Base-by-base conservation (phyloP, 2,888 invertebrate species). In the Timema cristinae region DNA sequence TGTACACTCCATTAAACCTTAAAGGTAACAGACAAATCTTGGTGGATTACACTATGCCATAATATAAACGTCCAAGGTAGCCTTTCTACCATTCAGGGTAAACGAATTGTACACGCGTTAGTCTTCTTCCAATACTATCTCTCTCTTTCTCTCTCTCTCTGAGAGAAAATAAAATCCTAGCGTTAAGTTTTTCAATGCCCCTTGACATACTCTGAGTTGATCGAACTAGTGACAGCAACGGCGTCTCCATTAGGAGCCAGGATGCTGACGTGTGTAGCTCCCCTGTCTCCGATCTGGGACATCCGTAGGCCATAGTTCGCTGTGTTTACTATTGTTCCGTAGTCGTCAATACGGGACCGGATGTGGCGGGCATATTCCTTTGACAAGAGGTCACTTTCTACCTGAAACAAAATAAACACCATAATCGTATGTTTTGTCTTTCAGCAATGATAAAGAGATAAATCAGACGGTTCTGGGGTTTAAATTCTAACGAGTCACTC, bases 231-330 rank as follows among this genome's bases (percentile, higher is more conserved):
- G 13, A 50, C 50, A 0, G 69, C 13, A 8, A 69, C 61, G 9
- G 69, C 69, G 15, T 69, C 69, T 50, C 61, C 69, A 6, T 50
- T 59, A 9, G 59, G 69, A 5, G 61, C 69, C 2, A 69, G n/a
- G 15, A 69, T 50, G 50, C 69, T 49, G n/a, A 69, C 61, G 16
- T 69, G 69, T 11, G 69, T 69, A 5, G 69, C 59, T 6, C 61
- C 69, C 5, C 0, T 49, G 32, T 69, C 69, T 32, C 61, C 15
- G 11, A 48, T 11, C 50, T 69, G 61, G 11, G 15, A 0, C 1
- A 50, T 7, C 16, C 32, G 47, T 7, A 50, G 50, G 13, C 69
- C 69, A 50, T 69, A 69, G 48, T n/a, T 49, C 15, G 69, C 48
- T 47, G 52, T n/a, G 49, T 69, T 50, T 7, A 32, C 9, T 32